A percentile compares a stretch with the other conserved stretches of the same genome.
These are phyloP conservation scores for Cantharis lateralis DNA, from an alignment of 2,888 invertebrate genomes.

Conservation along the genomic window DNA sequence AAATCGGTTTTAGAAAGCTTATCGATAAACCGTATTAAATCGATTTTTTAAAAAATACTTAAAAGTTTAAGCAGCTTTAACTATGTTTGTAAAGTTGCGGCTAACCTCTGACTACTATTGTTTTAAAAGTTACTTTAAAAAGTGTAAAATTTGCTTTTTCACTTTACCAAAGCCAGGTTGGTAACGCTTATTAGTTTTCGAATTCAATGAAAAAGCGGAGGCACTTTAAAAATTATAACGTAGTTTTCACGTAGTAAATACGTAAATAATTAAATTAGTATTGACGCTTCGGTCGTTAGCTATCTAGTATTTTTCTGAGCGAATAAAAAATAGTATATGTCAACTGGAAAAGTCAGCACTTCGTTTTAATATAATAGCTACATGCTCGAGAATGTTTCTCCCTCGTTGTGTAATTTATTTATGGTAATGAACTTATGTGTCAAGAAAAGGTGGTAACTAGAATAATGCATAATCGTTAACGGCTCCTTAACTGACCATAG, in stretches of 20 bases:
- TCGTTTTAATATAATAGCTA: too few species aligned
- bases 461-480: background rate
- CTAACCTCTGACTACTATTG: background rate
- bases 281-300: too few species aligned
- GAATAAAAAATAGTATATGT: too few species aligned
- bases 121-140: background rate
- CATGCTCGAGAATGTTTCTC: background rate
- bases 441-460: background rate
- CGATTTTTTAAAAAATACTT: background rate
- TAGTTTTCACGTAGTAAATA: background rate
- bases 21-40: background rate
- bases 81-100: background rate
- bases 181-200: background rate
- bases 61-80: background rate
- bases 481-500: background rate
- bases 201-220: background rate
- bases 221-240: background rate
- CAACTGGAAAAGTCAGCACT: too few species aligned
- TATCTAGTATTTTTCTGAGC: too few species aligned
- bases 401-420: background rate
- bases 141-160: background rate
- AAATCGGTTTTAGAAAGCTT: constrained; percentile 1
- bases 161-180: background rate
- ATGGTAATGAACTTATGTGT: background rate
- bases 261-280: background rate